Conservation (phyloP, 2,888 invertebrate species). For the Lingula anatina region DNA sequence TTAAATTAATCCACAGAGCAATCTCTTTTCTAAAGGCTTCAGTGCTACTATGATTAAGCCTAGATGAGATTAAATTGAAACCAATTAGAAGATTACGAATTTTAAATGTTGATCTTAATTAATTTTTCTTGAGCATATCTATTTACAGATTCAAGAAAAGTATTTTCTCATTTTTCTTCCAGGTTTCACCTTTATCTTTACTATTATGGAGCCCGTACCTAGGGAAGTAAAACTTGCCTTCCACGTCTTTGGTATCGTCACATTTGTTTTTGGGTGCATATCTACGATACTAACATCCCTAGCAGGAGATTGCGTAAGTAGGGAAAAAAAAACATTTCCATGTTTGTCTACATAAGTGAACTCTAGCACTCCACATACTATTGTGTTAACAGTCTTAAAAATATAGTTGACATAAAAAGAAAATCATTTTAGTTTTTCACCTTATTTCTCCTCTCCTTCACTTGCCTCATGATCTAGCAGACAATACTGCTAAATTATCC, state of each 20-base stretch:
- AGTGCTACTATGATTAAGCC: too few relatives aligned
- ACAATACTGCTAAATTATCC: too few relatives aligned
- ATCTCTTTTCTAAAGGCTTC: too few relatives aligned
- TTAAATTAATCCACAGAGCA: too few relatives aligned
- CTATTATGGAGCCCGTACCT: conserved; percentile 40
- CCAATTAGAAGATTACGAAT: background rate
- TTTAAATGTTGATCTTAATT: background rate
- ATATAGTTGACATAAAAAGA: background rate
- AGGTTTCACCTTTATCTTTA: conserved; percentile 41
- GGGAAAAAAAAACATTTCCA: background rate
- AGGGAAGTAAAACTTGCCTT: conserved; percentile 36
- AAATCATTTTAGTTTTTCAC: background rate
- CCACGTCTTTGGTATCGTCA: conserved; percentile 35
- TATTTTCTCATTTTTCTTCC: conserved; percentile 9
- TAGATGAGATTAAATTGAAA: background rate
- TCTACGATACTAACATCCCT: conserved; percentile 19
- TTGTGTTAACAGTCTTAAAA: too few relatives aligned
- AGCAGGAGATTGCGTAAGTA: conserved; percentile 40
- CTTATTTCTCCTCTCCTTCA: background rate
- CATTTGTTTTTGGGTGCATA: conserved; percentile 24
- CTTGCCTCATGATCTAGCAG: too few relatives aligned
- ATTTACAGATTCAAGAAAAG: background rate
- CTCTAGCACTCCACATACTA: too few relatives aligned
- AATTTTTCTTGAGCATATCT: background rate
- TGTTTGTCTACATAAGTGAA: too few relatives aligned